A percentile compares a stretch with the other conserved stretches of the same genome.
These are phyloP conservation scores for Myocastor coypus DNA, from an alignment of 2,113 vertebrate species.

Conservation along the genomic window DNA sequence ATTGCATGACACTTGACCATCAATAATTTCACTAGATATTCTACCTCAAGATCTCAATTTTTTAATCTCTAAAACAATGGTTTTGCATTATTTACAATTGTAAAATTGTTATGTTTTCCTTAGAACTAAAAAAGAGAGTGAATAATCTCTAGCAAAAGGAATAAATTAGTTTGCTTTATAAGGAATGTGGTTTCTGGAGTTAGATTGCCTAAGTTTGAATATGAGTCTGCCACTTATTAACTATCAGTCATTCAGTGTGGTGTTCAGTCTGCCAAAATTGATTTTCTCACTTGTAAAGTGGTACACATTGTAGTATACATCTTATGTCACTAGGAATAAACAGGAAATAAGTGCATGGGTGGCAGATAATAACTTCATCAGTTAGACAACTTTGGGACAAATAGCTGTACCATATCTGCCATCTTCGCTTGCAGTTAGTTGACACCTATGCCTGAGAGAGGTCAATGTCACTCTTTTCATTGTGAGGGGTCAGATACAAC, in stretches of 20 bases:
- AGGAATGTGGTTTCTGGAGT: slow-evolving; percentile 42
- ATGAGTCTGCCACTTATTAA: background rate
- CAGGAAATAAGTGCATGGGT: background rate
- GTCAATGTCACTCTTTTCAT: too few species aligned
- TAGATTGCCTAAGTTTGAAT: background rate
- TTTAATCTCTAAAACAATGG: background rate
- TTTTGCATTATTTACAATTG: background rate
- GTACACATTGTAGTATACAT: background rate
- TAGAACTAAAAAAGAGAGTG: background rate
- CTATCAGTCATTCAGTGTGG: background rate
- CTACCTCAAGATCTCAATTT: background rate
- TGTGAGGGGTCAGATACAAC: background rate
- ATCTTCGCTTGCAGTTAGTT: background rate
- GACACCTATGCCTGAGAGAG: background rate
- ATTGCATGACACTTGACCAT: background rate
- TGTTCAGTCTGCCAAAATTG: background rate
- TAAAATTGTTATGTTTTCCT: background rate
- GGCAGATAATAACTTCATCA: background rate
- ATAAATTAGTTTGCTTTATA: slow-evolving; percentile 2
- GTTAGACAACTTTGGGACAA: background rate
- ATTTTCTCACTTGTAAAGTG: background rate
- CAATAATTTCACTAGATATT: background rate
- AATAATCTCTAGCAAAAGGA: slow-evolving; percentile 5
- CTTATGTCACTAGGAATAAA: background rate
- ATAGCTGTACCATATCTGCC: background rate